phyloP scores from a whole-genome alignment of 2,888 invertebrate genomes.

The Synergus gifuensis region DNA sequence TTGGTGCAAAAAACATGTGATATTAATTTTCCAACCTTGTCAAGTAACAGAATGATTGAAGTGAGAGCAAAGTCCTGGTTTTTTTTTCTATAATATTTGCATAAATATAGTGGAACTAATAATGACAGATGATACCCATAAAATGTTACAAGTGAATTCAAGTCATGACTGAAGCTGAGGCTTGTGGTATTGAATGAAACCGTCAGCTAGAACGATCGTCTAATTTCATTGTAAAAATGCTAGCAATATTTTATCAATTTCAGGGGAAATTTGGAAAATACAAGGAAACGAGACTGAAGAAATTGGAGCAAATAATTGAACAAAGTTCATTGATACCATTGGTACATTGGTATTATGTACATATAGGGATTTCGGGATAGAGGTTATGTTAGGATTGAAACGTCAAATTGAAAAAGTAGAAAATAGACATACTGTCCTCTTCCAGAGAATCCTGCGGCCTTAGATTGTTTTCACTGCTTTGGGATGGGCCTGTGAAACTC shows the following conservation, averaged over 20 bases:
- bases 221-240: not conserved
- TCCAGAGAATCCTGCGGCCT: slow-evolving; percentile 80
- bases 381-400: slow-evolving; percentile 51
- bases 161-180: not conserved
- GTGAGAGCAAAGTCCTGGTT: slow-evolving; percentile 9
- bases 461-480: slow-evolving; percentile 79
- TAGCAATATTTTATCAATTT: not conserved
- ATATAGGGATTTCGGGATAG: not conserved
- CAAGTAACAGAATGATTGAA: not conserved
- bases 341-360: no score
- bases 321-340: not conserved
- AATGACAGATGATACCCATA: slow-evolving; percentile 60
- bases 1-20: slow-evolving; percentile 18
- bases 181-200: not conserved
- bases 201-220: slow-evolving; percentile 2
- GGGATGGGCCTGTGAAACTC: slow-evolving; percentile 75
- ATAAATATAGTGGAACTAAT: not conserved
- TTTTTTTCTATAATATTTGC: not conserved
- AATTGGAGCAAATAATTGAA: not conserved
- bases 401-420: slow-evolving; percentile 37
- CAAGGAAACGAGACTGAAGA: not conserved
- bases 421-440: slow-evolving; percentile 80
- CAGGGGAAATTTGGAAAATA: not conserved
- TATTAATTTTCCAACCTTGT: not conserved
- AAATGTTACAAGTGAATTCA: slow-evolving; percentile 61